phyloP scores from a whole-genome alignment of 1,140 invertebrate genomes.

The Hyphantria cunea region DNA sequence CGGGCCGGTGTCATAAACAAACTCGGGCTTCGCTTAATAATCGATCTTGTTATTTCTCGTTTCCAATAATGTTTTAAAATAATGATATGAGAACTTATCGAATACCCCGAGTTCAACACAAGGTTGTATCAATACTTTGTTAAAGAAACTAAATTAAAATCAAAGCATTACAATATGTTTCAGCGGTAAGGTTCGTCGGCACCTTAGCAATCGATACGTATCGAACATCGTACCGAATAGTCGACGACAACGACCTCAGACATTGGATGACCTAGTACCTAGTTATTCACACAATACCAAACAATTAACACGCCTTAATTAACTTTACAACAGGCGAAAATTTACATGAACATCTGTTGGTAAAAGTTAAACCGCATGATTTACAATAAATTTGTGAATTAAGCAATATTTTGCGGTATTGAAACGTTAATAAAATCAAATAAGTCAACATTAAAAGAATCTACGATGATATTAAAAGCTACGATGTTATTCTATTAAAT shows the following conservation, averaged over 20 bases:
- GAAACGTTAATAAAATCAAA: too few species aligned
- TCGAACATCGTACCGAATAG: conserved; percentile 30
- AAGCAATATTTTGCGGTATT: too few species aligned
- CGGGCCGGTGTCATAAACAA: too few species aligned
- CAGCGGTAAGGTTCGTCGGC: conserved; percentile 17
- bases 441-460: too few species aligned
- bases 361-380: not conserved
- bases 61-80: too few species aligned
- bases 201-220: conserved; percentile 30
- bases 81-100: too few species aligned
- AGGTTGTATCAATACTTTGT: too few species aligned
- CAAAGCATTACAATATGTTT: not conserved
- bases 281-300: conserved; percentile 15
- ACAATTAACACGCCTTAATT: conserved; percentile 11
- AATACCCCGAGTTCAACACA: too few species aligned
- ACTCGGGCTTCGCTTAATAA: too few species aligned
- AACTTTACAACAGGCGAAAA: conserved; percentile 15
- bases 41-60: too few species aligned
- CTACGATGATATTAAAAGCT: too few species aligned
- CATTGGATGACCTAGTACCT: conserved; percentile 31
- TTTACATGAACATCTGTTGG: not conserved
- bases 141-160: not conserved
- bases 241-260: conserved; percentile 35
- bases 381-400: not conserved
- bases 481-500: too few species aligned